Conservation (phyloP, 1,140 invertebrate genomes). For the Oncopodura yosiiana region DNA sequence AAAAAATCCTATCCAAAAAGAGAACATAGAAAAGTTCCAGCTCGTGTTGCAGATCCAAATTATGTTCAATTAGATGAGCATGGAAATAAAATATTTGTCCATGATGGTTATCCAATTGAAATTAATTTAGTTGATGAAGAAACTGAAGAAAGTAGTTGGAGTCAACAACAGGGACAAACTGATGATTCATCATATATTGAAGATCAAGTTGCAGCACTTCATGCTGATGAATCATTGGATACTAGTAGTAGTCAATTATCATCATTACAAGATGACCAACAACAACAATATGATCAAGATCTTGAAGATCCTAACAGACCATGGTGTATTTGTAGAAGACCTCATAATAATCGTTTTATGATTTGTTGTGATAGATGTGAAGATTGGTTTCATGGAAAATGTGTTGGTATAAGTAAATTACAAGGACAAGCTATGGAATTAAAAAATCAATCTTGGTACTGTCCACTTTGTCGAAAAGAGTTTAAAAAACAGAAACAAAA, state of each 20-base stretch:
- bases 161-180: slow-evolving; percentile 38
- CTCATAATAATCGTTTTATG: slow-evolving; percentile 94
- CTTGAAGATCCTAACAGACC: slow-evolving; percentile 80
- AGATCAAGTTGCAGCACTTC: too few relatives aligned
- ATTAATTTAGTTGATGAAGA: too few relatives aligned
- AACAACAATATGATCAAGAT: too few relatives aligned
- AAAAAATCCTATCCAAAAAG: slow-evolving; percentile 52
- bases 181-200: too few relatives aligned
- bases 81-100: too few relatives aligned
- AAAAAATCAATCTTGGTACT: slow-evolving; percentile 79
- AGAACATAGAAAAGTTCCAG: slow-evolving; percentile 53
- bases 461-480: slow-evolving; percentile 66
- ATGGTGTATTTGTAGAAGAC: slow-evolving; percentile 92
- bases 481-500: neutral
- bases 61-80: slow-evolving; percentile 39
- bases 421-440: slow-evolving; percentile 84
- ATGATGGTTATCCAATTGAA: slow-evolving; percentile 10
- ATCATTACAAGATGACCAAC: too few relatives aligned
- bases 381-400: slow-evolving; percentile 95
- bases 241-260: too few relatives aligned
- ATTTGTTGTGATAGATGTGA: slow-evolving; percentile 93
- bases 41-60: slow-evolving; percentile 46
- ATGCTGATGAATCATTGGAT: too few relatives aligned
- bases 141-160: slow-evolving; percentile 43
- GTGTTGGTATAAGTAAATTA: slow-evolving; percentile 82